Evolutionary conservation across 2,797 vertebrate genomes (phyloP), one percentile per base, ranked within the genome.

Genomic region (Melanotaenia pygmaea): DNA sequence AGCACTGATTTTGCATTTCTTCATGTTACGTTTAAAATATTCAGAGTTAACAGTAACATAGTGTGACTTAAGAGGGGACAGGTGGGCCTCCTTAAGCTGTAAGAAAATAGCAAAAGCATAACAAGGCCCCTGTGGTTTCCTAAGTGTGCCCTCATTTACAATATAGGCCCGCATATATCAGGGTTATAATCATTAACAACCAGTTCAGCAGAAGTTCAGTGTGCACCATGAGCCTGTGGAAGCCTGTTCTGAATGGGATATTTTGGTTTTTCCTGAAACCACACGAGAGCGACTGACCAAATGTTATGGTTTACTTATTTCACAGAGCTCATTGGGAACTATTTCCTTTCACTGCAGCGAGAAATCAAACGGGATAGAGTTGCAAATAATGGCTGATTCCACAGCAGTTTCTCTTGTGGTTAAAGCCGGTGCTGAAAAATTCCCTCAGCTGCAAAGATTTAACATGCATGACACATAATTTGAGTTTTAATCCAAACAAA

Each of bases 131-230:
- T 89, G 91, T 88, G 93, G 91, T 88, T 93, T 93, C 88, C 88
- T 91, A 86, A 92, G 90, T 92, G 92, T 87, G 91, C 93, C 93
- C 92, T 92, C 93, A 93, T 94, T 90, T 89, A 88, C 89, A 88
- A 87, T 83, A 82, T 84, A 87, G 76, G 88, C 90, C 91, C 73
- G 78, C 89, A 87, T 90, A 86, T 90, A 93, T 93, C 89, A 88
- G 90, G 85, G 81, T 89, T 91, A 90, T 91, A 92, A 92, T 93
- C 93, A 92, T 94, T 94, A 93, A 91, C 84, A 79, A 78, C 67
- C 88, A 85, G 94, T 94, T 94, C 93, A 94, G 75, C 47, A 0
- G 78, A 64, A 94, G 94, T 94, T 95, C 94, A 94, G 35, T 37
- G 57, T 64, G 79, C 72, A 70, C 77, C n/a, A 40, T 6, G 59